Base-by-base conservation (phyloP, 2,888 invertebrate species). In the Zaprionus lineosus region DNA sequence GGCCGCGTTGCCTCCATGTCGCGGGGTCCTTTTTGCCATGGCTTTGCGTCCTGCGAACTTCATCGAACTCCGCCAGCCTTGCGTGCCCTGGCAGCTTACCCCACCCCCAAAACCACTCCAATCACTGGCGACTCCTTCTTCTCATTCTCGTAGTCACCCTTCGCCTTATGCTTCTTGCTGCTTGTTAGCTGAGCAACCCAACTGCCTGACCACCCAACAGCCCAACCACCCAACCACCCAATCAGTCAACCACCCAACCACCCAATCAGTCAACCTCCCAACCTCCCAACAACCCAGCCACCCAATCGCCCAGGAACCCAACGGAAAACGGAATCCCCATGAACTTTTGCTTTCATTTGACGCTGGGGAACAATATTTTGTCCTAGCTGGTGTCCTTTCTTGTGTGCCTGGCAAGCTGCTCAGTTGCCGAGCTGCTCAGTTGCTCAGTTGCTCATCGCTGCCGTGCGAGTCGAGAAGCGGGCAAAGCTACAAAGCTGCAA, bases 341-440 rank as follows among this genome's bases (percentile, higher is more conserved):
- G 58, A 86, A 88, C 87, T 88, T 88, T 88, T 87, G 78, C 84
- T 87, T 87, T 87, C 87, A 84, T 77, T 87, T 65, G 59, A 64
- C 84, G 61, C 74, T 62, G 18, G 77, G 78, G 83, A 83, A 78
- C 78, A 74, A 69, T 77, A 84, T 66, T 62, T 61, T 40, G 34
- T 48, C 55, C 37, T 59, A 39, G 40, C 61, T 59, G 58, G 26
- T 58, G 59, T 39, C 57, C 48, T 47, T 67, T 64, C 56, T 59
- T 24, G 24, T 39, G 11, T 26, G 43, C 12, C 31, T 26, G 16
- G 14, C 15, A 28, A 18, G 15, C 14, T 33, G 31, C 12, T 29
- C 29, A 46, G 24, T n/a, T 24, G 6, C 1, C 12, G 9, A 19
- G 31, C 12, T 29, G 26, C 12, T 24, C n/a, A 21, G 9, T 29